Evolutionary conservation across 2,888 invertebrate species (phyloP).

Genomic region (Eurytoma californica): DNA sequence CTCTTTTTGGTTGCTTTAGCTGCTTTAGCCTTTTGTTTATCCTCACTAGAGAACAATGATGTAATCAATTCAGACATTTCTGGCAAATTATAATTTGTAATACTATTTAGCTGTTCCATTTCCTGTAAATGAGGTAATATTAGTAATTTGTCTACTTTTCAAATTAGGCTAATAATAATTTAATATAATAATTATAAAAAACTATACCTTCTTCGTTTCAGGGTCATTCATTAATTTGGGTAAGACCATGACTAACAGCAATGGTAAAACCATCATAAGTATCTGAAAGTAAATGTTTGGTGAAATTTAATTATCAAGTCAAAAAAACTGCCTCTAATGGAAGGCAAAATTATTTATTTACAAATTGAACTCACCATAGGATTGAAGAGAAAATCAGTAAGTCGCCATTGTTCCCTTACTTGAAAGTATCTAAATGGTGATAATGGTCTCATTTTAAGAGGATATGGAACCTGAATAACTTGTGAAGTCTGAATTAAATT

Average conservation of each 20-base stretch:
- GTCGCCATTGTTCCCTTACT: constrained; percentile 95
- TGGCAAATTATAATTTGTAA: constrained; percentile 89
- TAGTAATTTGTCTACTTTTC: constrained; percentile 33
- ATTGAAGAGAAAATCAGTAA: constrained; percentile 96
- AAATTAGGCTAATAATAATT: constrained; percentile 21
- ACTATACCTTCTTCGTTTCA: constrained; percentile 89
- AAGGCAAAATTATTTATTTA: background rate
- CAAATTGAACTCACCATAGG: constrained; percentile 83
- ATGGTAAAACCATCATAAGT: constrained; percentile 96
- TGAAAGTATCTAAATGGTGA: constrained; percentile 93
- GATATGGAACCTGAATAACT: constrained; percentile 94
- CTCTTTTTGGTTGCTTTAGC: constrained; percentile 74
- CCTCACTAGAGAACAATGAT: constrained; percentile 86
- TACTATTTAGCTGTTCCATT: constrained; percentile 91
- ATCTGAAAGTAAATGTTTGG: constrained; percentile 76
- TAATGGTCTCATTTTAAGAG: constrained; percentile 90
- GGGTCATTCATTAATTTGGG: constrained; percentile 99
- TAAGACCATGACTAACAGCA: constrained; percentile 91
- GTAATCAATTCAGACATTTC: constrained; percentile 98
- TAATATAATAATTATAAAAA: constrained; percentile 29
- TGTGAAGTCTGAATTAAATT: constrained; percentile 95
- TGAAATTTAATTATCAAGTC: background rate
- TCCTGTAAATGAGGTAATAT: constrained; percentile 76
- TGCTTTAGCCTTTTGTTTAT: constrained; percentile 76
- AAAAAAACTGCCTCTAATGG: too few relatives aligned